Conservation (phyloP, 2,888 invertebrate genomes). For the Nebria salina region DNA sequence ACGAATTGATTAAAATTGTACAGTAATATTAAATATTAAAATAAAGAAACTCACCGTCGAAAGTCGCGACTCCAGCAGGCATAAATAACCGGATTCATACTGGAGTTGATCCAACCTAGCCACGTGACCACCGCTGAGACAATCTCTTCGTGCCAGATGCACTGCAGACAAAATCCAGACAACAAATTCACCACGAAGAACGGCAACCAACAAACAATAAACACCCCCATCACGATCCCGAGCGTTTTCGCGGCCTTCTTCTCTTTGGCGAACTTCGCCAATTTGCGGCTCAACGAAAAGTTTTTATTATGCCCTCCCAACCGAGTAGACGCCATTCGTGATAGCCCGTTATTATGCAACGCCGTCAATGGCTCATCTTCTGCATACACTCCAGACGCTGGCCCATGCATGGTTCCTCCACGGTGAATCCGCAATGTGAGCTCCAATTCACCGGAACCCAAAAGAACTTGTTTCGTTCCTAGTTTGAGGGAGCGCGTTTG, state of each 20-base stretch:
- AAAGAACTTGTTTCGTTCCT: conserved; percentile 90
- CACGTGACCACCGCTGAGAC: conserved; percentile 90
- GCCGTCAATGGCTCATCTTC: conserved; percentile 81
- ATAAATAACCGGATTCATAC: conserved; percentile 97
- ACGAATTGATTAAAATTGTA: no score
- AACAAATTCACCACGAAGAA: conserved; percentile 95
- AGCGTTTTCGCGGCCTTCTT: conserved; percentile 97
- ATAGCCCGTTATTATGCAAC: conserved; percentile 80
- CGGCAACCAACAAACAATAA: conserved; percentile 97
- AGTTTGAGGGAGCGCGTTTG: conserved; percentile 91
- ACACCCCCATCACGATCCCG: conserved; percentile 96
- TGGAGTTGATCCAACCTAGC: conserved; percentile 95
- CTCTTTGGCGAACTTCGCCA: conserved; percentile 96
- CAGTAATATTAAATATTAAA: no score
- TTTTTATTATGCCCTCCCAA: conserved; percentile 75
- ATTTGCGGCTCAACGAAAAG: conserved; percentile 90
- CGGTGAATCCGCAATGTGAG: conserved; percentile 93
- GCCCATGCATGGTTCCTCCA: conserved; percentile 78
- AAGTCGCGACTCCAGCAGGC: conserved; percentile 99
- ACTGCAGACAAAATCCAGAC: conserved; percentile 88
- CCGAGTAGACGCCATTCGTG: conserved; percentile 75
- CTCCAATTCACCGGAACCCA: conserved; percentile 85
- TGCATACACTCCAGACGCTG: conserved; percentile 60
- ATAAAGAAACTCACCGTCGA: conserved; percentile 74
- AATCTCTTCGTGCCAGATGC: conserved; percentile 88